Conservation (phyloP, 2,113 vertebrate species). For the Calidris pygmaea region DNA sequence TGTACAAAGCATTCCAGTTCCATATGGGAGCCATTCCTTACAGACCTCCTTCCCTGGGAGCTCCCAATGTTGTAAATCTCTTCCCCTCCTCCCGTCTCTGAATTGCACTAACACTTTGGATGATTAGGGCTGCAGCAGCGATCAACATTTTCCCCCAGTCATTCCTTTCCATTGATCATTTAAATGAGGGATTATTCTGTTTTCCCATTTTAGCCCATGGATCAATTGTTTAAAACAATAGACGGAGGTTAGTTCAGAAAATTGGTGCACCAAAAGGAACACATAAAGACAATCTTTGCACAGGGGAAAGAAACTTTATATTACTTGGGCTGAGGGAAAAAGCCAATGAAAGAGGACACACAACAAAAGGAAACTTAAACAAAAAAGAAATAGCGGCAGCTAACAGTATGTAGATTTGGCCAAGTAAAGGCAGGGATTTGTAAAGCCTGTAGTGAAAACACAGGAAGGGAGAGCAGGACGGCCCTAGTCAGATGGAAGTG, state of each 20-base stretch:
- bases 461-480: background rate
- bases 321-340: background rate
- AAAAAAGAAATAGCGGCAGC: background rate
- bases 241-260: slow-evolving; percentile 1
- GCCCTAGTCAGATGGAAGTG: background rate
- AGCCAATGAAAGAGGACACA: background rate
- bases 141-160: slow-evolving; percentile 15
- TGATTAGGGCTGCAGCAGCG: slow-evolving; percentile 38
- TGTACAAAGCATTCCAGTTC: slow-evolving; percentile 64
- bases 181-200: slow-evolving; percentile 69
- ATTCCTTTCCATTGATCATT: slow-evolving; percentile 65
- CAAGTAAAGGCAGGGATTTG: background rate
- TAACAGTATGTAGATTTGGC: background rate
- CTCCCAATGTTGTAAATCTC: slow-evolving; percentile 51
- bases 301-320: background rate
- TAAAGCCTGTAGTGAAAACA: background rate
- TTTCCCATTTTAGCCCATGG: slow-evolving; percentile 48
- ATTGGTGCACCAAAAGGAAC: background rate
- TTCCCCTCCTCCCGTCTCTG: background rate
- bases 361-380: background rate
- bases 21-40: slow-evolving; percentile 64
- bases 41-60: slow-evolving; percentile 39
- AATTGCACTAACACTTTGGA: slow-evolving; percentile 55
- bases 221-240: slow-evolving; percentile 66
- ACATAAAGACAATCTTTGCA: background rate